phyloP scores from a whole-genome alignment of 1,140 invertebrate genomes.

The Micrasema minimum region DNA sequence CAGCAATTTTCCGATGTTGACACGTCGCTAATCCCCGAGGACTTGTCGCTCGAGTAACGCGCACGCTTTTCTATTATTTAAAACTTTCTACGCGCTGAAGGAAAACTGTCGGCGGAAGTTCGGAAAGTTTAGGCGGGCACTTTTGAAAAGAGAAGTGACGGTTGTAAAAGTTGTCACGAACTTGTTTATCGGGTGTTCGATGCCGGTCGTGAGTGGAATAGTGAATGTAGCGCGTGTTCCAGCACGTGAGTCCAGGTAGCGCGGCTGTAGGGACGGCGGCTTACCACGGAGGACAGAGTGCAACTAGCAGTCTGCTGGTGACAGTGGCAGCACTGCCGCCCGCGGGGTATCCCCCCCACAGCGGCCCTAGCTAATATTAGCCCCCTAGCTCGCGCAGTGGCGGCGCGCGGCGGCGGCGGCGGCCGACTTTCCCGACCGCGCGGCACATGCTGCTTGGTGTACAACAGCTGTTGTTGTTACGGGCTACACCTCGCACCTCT shows the following conservation, averaged over 20 bases:
- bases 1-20: constrained; percentile 17
- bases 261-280: constrained; percentile 6
- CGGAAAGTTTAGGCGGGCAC: too few relatives aligned
- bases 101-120: too few relatives aligned
- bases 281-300: constrained; percentile 15
- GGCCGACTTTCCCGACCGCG: background rate
- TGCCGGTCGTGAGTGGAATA: background rate
- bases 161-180: too few relatives aligned
- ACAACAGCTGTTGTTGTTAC: too few relatives aligned
- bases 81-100: too few relatives aligned
- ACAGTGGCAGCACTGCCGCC: background rate
- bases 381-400: constrained; percentile 44
- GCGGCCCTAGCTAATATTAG: constrained; percentile 48
- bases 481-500: background rate
- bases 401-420: constrained; percentile 13
- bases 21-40: constrained; percentile 22
- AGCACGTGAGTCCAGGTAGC: constrained; percentile 29
- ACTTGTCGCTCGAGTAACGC: constrained; percentile 8
- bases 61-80: background rate
- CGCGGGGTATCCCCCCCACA: constrained; percentile 6
- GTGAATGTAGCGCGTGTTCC: constrained; percentile 25
- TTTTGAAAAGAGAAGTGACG: too few relatives aligned
- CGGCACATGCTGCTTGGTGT: background rate
- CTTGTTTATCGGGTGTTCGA: background rate
- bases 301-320: constrained; percentile 19